Conservation (phyloP, 2,113 vertebrate genomes). For the Oxyruncus cristatus region DNA sequence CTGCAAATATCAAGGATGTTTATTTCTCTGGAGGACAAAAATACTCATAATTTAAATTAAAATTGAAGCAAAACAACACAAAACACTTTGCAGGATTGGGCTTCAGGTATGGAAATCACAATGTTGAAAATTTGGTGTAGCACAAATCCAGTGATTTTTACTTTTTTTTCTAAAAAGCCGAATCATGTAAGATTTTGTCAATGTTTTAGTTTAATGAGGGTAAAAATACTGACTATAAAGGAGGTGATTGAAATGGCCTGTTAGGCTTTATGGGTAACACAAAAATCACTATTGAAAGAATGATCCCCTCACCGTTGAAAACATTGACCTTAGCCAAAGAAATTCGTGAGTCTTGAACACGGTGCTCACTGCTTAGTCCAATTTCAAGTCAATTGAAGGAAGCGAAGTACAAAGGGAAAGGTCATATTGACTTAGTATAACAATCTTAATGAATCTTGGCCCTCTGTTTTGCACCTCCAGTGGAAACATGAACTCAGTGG, state of each 20-base stretch:
- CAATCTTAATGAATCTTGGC: neutral
- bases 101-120: neutral
- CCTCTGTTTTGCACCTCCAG: neutral
- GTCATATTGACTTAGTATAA: neutral
- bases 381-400: slow-evolving; percentile 41
- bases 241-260: neutral
- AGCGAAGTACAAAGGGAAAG: slow-evolving; percentile 33
- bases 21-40: neutral
- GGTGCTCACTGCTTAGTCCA: neutral
- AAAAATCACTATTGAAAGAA: slow-evolving; percentile 1
- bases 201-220: neutral
- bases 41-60: neutral
- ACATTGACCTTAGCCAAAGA: neutral
- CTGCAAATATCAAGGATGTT: neutral
- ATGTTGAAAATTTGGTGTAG: neutral
- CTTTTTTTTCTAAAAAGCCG: neutral
- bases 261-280: neutral
- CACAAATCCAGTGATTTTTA: neutral
- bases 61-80: neutral
- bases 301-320: neutral
- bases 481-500: neutral
- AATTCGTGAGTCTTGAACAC: neutral
- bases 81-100: neutral
- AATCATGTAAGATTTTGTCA: neutral
- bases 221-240: neutral